Base-by-base conservation (phyloP, 2,888 invertebrate genomes). In the Drosophila affinis region DNA sequence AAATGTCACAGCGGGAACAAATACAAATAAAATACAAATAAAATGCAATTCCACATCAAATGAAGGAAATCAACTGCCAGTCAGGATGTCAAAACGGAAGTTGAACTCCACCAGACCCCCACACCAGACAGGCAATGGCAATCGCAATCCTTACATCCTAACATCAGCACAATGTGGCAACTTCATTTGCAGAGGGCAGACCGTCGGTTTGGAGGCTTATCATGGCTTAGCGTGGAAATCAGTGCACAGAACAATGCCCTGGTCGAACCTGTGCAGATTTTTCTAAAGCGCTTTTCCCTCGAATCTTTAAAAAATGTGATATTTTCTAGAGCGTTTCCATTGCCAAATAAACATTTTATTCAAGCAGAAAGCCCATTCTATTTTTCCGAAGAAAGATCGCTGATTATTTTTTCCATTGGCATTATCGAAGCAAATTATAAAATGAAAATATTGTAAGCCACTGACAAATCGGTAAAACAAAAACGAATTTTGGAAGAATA, bases 11-110 rank as follows among this genome's bases (percentile, higher is more conserved):
- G 48, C 56, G n/a, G 57, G 56, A 55, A 65, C 68, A 76, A n/a
- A 68, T 73, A 79, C 77, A 86, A 77, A 82, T 86, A 82, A 76
- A n/a, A 68, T 73, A 79, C 77, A 86, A 77, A 82, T 86, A 82
- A 82, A 85, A 77, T 84, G 87, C 81, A 84, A 87, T 81, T 81
- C 73, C 18, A 39, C 57, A 58, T 69, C 68, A 72, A 83, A 81
- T 83, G 72, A 65, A 63, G 27, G 9, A 79, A 82, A 78, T 87
- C 81, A 87, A 75, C 87, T 87, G 81, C 77, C 81, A 87, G 84
- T 82, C 87, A 81, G 84, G 54, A 77, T 82, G 81, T 71, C 72
- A 72, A 52, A 52, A 46, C 57, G 62, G 53, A 57, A 21, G 18
- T 49, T 39, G 21, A 5, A n/a, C 52, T n/a, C n/a, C 12, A 9